phyloP scores from a whole-genome alignment of 2,797 vertebrate species.

The Streptopelia turtur region DNA sequence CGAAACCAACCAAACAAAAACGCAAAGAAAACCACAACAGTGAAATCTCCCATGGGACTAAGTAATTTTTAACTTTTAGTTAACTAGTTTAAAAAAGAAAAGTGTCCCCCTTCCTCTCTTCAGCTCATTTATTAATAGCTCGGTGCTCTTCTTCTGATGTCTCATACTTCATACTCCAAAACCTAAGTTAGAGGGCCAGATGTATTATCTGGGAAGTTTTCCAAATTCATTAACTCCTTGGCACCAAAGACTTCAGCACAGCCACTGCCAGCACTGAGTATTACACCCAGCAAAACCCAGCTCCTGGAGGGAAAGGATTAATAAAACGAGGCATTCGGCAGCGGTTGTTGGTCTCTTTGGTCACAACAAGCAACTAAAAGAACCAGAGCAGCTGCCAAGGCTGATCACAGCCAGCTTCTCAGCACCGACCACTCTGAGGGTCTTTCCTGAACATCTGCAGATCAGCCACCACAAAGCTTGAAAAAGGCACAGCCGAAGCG shows the following conservation, averaged over 20 bases:
- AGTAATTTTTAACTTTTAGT: not conserved
- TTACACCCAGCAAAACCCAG: constrained; percentile 58
- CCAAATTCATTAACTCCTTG: constrained; percentile 76
- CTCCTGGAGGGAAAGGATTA: constrained; percentile 70
- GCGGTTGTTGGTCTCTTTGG: constrained; percentile 48
- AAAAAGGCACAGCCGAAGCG: not conserved
- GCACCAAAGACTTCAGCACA: constrained; percentile 62
- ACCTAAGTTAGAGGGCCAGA: constrained; percentile 72
- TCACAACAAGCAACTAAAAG: not conserved
- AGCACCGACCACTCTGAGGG: not conserved
- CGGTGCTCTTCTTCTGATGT: constrained; percentile 51
- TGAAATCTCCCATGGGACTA: not conserved
- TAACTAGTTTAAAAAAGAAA: not conserved
- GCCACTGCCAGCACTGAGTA: constrained; percentile 55
- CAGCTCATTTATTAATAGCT: constrained; percentile 14
- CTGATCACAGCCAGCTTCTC: not conserved
- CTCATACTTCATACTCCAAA: constrained; percentile 57
- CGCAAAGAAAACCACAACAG: not conserved
- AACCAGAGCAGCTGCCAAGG: not conserved
- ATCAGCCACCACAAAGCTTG: not conserved
- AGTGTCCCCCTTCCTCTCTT: not conserved
- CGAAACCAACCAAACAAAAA: not conserved
- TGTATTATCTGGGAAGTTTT: constrained; percentile 77
- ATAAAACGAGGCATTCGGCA: constrained; percentile 57
- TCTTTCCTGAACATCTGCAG: constrained; percentile 8